Base-by-base conservation (phyloP, 2,888 invertebrate species). In the Melanostoma scalare region DNA sequence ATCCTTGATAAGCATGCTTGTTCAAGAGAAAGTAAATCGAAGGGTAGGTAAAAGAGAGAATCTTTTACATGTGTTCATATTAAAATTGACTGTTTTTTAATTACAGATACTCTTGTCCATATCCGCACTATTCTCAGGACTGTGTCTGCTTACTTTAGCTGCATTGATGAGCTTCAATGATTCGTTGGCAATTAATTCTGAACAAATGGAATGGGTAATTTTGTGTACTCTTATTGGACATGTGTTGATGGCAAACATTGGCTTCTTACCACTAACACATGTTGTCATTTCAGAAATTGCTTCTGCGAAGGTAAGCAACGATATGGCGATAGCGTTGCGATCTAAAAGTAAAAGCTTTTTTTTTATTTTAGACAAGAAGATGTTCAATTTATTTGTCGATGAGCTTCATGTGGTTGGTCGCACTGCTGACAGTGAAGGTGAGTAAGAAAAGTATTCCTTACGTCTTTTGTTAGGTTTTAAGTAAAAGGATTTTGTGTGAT, bases 221-320 rank as follows among this genome's bases (percentile, higher is more conserved):
- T 77, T 89, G 33, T 38, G 85, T 2, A 77, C 89, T 31, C 75
- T 90, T 1, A 81, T 86, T 0, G 36, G 81, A 1, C 87, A 88
- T 30, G 71, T 90, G 3, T 85, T 89, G 3, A 86, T 89, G 20
- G 87, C 89, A 0, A 89, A 87, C 75, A 85, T 89, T 30, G 91
- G 90, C 1, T 84, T 90, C 0, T 87, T 88, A 69, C 88, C 91
- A 0, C 67, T 90, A 65, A 87, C 89, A 0, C 87, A 88, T 5
- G 87, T 89, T 10, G 86, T 90, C 2, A 87, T 89, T 42, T 85
- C 86, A 3, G 90, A 91, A 77, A 86, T 89, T 3, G 40, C 90
- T 53, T 88, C 89, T 0, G 79, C 87, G 5, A 89, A 89, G 87
- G 90, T 90, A 74, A 73, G 68, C 20, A 20, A 20, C 20, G 20